Base-by-base conservation (phyloP, 2,888 invertebrate species). In the Schizaphis graminum region DNA sequence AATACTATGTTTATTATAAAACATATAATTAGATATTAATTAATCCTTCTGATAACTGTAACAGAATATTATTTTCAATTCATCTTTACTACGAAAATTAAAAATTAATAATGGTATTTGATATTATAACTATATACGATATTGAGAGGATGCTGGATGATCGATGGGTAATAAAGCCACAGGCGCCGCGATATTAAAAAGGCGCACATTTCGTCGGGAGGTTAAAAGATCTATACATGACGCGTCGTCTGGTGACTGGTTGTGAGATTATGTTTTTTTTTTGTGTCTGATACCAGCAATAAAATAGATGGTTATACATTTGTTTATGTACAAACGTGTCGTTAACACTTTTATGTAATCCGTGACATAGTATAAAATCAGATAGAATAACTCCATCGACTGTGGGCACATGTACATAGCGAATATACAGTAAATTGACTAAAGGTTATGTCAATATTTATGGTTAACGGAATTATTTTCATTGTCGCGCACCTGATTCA, bases 401-500 rank as follows among this genome's bases (percentile, higher is more conserved):
- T 35, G 35, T 77, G 10, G 21, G 2, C 1, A 8, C 35, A 8
- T 57, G 26, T 13, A 26, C 56, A 7, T 35, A 28, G 26, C 4
- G 41, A 8, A 11, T 11, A n/a, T 41, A 21, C 28, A 16, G 26
- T 84, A 21, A 84, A 16, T 84, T 24, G n/a, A 67, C n/a, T 21
- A 47, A 24, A 49, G 49, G 47, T 90, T 67, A 13, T 90, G 90
- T 90, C 67, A 90, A 90, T 90, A 90, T 90, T 90, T 77, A 49
- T 67, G 90, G 49, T 90, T 90, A 77, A 67, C 90, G 67, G 67
- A 49, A 49, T 67, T 67, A 90, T 90, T 89, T 35, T 26, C 49
- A 77, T 77, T 77, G 35, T 24, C 67, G 4, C n/a, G 35, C 67
- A 67, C 67, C 24, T 61, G 61, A 67, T 47, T 90, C 61, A n/a